Conservation (phyloP, 2,888 invertebrate genomes). For the Pemphredon lugubris region DNA sequence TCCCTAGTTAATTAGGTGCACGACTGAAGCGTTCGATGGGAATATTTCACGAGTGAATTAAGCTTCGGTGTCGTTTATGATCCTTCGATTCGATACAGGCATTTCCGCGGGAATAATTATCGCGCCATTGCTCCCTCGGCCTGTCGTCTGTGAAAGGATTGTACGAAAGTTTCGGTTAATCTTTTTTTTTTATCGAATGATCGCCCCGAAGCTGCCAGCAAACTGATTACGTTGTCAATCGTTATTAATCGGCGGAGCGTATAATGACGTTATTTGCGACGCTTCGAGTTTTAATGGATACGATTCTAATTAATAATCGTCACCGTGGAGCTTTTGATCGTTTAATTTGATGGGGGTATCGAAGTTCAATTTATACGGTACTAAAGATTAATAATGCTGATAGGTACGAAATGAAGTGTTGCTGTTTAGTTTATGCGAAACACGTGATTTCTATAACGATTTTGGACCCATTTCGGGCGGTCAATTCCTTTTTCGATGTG, state of each 20-base stretch:
- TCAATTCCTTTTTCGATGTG: no score
- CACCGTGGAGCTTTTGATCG: constrained; percentile 14
- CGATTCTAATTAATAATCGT: constrained; percentile 38
- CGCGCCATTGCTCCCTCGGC: constrained; percentile 20
- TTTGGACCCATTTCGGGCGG: no score
- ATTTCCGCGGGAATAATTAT: not conserved
- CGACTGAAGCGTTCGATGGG: constrained; percentile 7
- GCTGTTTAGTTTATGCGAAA: no score
- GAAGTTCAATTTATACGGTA: not conserved
- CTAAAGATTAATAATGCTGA: not conserved
- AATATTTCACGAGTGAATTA: not conserved
- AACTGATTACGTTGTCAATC: constrained; percentile 38
- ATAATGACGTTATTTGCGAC: constrained; percentile 19
- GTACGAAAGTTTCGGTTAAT: constrained; percentile 19
- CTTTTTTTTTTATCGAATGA: not conserved
- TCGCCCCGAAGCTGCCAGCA: not conserved
- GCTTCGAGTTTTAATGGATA: not conserved
- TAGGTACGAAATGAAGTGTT: no score
- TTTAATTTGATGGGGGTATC: constrained; percentile 18
- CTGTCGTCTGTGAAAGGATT: constrained; percentile 2
- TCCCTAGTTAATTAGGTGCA: constrained; percentile 32
- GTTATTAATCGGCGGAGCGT: constrained; percentile 29
- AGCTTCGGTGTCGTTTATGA: not conserved
- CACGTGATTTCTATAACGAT: no score
- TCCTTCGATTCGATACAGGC: no score